A percentile compares a stretch with the other conserved stretches of the same genome.
phyloP scores from a whole-genome alignment of 92 coral and sea anemone species.

The Phenganax marumi region DNA sequence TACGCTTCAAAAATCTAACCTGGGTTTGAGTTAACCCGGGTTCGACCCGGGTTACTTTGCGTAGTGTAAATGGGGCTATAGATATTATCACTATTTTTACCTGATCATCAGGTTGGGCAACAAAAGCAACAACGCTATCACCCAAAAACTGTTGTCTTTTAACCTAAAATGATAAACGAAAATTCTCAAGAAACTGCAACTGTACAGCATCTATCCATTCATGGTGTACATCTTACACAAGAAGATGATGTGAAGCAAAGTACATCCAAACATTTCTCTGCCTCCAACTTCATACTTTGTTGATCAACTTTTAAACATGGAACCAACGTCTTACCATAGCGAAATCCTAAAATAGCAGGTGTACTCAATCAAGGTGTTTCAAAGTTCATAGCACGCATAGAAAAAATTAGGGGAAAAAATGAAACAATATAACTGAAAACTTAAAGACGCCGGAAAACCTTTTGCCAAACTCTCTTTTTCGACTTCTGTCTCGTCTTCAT shows the following conservation, averaged over 20 bases:
- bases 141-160: slow-evolving; percentile 76
- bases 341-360: slow-evolving; percentile 61
- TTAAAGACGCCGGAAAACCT: slow-evolving; percentile 56
- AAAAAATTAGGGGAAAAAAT: neutral
- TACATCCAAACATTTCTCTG: slow-evolving; percentile 83
- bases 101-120: slow-evolving; percentile 87
- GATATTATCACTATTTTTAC: slow-evolving; percentile 34
- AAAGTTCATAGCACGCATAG: too few species aligned
- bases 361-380: too few species aligned
- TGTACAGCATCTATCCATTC: neutral
- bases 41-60: too few species aligned
- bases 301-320: slow-evolving; percentile 88
- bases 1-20: too few species aligned
- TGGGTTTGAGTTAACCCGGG: too few species aligned
- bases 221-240: slow-evolving; percentile 64
- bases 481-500: slow-evolving; percentile 93
- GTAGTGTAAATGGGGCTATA: too few species aligned
- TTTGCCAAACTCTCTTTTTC: slow-evolving; percentile 90
- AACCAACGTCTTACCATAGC: slow-evolving; percentile 92
- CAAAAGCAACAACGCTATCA: slow-evolving; percentile 83
- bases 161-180: slow-evolving; percentile 49
- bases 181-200: neutral
- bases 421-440: neutral
- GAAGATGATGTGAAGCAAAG: slow-evolving; percentile 75
- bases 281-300: slow-evolving; percentile 85